These are phyloP conservation scores for Sylvia borin DNA, from an alignment of 2,797 vertebrate genomes.

Conservation along the genomic window DNA sequence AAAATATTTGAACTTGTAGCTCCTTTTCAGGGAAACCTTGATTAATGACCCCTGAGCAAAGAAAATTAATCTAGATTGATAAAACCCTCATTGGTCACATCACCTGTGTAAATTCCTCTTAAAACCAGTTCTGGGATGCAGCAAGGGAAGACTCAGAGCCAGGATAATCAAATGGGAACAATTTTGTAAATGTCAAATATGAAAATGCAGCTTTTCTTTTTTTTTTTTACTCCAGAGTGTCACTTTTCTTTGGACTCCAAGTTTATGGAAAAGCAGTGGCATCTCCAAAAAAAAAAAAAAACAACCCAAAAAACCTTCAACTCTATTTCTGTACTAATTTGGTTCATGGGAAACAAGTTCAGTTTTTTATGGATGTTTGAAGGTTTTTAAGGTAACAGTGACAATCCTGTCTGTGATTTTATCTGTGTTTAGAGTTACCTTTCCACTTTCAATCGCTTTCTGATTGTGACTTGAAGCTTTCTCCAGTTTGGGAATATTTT, in stretches of 20 bases:
- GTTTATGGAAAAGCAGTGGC: neutral
- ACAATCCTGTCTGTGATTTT: neutral
- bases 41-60: neutral
- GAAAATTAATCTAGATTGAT: neutral
- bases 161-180: neutral
- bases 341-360: neutral
- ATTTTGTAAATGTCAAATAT: neutral
- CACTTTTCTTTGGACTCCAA: neutral
- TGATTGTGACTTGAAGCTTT: neutral
- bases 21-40: neutral
- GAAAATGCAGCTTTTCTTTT: fast-evolving
- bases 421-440: neutral
- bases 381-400: neutral
- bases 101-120: neutral
- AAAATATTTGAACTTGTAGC: neutral
- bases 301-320: neutral
- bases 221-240: neutral
- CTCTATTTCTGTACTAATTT: neutral
- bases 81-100: neutral
- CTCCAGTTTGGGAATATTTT: neutral
- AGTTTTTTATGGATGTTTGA: neutral
- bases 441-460: neutral
- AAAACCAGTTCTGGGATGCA: neutral
- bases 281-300: neutral
- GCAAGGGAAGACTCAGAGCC: neutral